Base-by-base conservation (phyloP, 1,140 invertebrate species). In the Helicoverpa armigera region DNA sequence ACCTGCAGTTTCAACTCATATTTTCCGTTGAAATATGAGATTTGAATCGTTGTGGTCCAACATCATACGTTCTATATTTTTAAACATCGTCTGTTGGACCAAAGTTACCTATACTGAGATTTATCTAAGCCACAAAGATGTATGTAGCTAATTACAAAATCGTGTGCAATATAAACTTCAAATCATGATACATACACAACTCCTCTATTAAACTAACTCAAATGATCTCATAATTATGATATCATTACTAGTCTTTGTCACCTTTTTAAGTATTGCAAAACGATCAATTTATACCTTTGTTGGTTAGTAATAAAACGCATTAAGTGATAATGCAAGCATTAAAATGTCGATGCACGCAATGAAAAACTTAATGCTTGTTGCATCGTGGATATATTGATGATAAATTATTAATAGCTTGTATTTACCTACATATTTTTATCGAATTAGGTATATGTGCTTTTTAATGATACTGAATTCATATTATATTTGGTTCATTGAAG, bases 221-320 rank as follows among this genome's bases (percentile, higher is more conserved):
- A 48, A 65, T 65, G 63, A 65, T 65, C n/a, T 65, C 63, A 61
- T 61, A 61, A 58, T 61, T 13, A 31, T 61, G 58, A 61, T 61
- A 61, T 31, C 58, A 61, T 29, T 5, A 65, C 43, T 65, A 43
- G 1, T 13, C 23, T 61, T 61, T 31, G 23, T 61, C 23, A 61
- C 58, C 58, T 31, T 29, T 10, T 23, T 29, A 29, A 23, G 23
- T 63, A 65, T 48, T 65, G 63, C 63, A 9, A 43, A 65, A 65
- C 9, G 35, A 43, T 43, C 63, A 65, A 14, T 31, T 43, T 16
- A 48, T 5, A 16, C 35, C 4, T 67, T 67, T 50, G 18, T 50
- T 23, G 11, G 48, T 43, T 16, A 16, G 16, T 69, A 43, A 51
- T 69, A 51, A 2, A 18, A 13, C 12, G 29, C 60, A 63, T 63